phyloP scores from a whole-genome alignment of 1,140 invertebrate genomes.

The Macrobrachium nipponense region DNA sequence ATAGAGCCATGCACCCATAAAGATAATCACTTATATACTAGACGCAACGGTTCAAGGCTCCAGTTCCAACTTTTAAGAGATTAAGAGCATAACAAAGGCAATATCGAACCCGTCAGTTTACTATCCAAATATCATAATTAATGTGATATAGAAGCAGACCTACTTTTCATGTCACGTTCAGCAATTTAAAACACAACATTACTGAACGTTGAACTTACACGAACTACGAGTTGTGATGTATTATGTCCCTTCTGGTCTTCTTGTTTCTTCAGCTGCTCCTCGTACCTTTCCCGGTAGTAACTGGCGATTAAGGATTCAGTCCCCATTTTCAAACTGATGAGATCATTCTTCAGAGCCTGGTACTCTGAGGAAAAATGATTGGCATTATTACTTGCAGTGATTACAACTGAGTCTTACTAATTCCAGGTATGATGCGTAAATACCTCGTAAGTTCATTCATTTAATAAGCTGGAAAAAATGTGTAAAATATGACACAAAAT shows the following conservation, averaged over 20 bases:
- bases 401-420: too few species aligned
- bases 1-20: too few species aligned
- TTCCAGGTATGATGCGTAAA: too few species aligned
- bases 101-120: neutral
- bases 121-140: too few species aligned
- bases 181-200: too few species aligned
- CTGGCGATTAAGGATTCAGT: slow-evolving; percentile 42
- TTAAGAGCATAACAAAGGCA: neutral
- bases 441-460: too few species aligned
- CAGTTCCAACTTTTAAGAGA: neutral
- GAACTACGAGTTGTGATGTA: slow-evolving; percentile 20
- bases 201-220: slow-evolving; percentile 6
- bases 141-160: too few species aligned
- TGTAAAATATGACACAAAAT: too few species aligned
- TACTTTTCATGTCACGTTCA: too few species aligned
- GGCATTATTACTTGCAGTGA: neutral
- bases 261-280: slow-evolving; percentile 5
- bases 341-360: slow-evolving; percentile 26
- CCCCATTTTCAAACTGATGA: slow-evolving; percentile 43
- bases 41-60: too few species aligned
- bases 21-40: too few species aligned
- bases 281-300: slow-evolving; percentile 46
- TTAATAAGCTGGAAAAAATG: too few species aligned
- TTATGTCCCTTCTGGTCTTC: neutral
- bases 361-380: slow-evolving; percentile 21